These are phyloP conservation scores for Octonoba sinensis DNA, from an alignment of 2,888 invertebrate genomes.

Conservation along the genomic window DNA sequence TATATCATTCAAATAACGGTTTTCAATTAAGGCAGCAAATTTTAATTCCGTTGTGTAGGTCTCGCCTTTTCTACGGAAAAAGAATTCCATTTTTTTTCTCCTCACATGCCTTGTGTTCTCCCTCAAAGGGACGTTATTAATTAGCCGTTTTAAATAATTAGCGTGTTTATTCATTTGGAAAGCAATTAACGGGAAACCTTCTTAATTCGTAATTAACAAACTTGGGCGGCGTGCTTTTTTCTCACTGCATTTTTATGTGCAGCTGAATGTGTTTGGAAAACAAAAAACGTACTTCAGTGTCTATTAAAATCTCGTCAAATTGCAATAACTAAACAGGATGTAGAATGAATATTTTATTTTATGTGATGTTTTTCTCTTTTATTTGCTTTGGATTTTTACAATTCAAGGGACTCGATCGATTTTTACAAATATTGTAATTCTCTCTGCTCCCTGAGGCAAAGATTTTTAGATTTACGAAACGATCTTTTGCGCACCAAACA, in stretches of 20 bases:
- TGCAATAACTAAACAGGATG: slow-evolving; percentile 21
- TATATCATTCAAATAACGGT: slow-evolving; percentile 64
- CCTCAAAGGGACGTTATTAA: slow-evolving; percentile 58
- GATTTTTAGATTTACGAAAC: too few species aligned
- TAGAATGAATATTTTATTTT: slow-evolving; percentile 58
- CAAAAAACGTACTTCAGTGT: slow-evolving; percentile 16
- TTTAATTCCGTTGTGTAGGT: slow-evolving; percentile 54
- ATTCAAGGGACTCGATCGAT: slow-evolving; percentile 38
- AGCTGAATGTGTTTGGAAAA: neutral
- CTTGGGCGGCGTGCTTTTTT: slow-evolving; percentile 15
- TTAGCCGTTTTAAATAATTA: slow-evolving; percentile 64
- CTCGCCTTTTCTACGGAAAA: slow-evolving; percentile 11
- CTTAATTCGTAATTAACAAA: slow-evolving; percentile 63
- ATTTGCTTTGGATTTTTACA: neutral
- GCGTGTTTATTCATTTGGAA: slow-evolving; percentile 63
- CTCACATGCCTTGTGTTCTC: slow-evolving; percentile 17
- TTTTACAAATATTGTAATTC: slow-evolving; percentile 28
- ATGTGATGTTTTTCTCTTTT: neutral
- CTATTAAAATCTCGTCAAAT: slow-evolving; percentile 60
- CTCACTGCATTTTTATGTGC: slow-evolving; percentile 26
- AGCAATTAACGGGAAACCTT: slow-evolving; percentile 62
- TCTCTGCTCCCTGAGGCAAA: slow-evolving; percentile 3
- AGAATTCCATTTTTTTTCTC: slow-evolving; percentile 25
- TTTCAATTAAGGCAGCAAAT: slow-evolving; percentile 61
- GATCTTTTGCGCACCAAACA: too few species aligned